phyloP scores from a whole-genome alignment of 2,888 invertebrate species.

The Pristionchus exspectatus region DNA sequence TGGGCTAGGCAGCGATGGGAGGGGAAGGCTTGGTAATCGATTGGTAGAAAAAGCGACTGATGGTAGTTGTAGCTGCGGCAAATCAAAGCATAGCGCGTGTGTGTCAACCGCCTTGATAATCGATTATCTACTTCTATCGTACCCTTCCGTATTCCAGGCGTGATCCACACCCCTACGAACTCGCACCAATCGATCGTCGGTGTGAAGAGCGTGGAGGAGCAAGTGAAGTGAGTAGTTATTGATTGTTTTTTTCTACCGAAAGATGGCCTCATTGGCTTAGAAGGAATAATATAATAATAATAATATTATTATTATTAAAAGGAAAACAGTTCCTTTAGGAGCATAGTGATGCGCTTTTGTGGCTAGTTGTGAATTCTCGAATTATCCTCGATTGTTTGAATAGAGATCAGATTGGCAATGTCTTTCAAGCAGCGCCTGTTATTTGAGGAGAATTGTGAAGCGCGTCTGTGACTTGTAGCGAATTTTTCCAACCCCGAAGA shows the following conservation, averaged over 20 bases:
- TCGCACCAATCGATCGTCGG: slow-evolving; percentile 20
- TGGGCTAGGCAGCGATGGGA: no score
- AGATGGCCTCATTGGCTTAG: no score
- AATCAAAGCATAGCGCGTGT: no score
- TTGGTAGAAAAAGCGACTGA: no score
- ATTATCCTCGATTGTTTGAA: not conserved
- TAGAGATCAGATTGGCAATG: no score
- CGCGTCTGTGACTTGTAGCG: not conserved
- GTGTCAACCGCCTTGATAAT: not conserved
- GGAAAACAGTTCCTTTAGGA: not conserved
- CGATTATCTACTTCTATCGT: not conserved
- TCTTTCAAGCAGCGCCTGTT: not conserved
- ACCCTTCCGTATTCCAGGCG: not conserved
- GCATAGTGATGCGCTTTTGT: not conserved
- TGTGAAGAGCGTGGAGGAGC: slow-evolving; percentile 50
- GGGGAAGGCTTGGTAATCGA: no score
- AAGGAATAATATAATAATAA: no score
- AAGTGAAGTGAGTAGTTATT: slow-evolving; percentile 27
- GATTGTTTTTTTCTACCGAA: not conserved
- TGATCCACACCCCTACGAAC: not conserved
- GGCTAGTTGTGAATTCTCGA: not conserved
- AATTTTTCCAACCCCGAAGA: no score
- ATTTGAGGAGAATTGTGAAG: not conserved
- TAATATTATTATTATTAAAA: no score
- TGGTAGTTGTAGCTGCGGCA: no score